These are phyloP conservation scores for Hipparchia semele DNA, from an alignment of 2,888 invertebrate genomes.

Conservation along the genomic window DNA sequence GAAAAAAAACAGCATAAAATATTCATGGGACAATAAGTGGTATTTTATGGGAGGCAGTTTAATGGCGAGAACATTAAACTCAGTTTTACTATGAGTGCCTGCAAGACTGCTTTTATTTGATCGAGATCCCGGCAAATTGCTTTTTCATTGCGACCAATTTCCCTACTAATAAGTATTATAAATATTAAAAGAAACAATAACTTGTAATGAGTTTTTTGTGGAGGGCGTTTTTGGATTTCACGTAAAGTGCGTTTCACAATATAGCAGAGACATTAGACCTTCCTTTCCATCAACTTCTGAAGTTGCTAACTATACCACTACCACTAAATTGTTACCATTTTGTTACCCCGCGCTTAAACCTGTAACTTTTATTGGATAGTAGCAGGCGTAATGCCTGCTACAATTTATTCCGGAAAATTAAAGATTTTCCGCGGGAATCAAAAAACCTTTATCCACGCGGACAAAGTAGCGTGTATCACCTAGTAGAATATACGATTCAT, in stretches of 20 bases:
- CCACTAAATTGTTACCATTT: no score
- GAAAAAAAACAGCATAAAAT: slow-evolving; percentile 49
- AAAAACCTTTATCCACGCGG: no score
- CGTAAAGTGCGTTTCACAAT: neutral
- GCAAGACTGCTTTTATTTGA: slow-evolving; percentile 38
- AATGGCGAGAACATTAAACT: slow-evolving; percentile 58
- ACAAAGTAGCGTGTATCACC: no score
- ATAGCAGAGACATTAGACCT: neutral
- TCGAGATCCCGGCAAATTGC: slow-evolving; percentile 54
- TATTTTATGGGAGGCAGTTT: slow-evolving; percentile 58
- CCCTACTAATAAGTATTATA: slow-evolving; percentile 51
- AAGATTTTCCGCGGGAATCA: neutral
- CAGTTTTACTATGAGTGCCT: slow-evolving; percentile 45
- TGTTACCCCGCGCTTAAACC: no score
- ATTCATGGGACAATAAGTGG: slow-evolving; percentile 61
- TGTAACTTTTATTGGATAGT: no score
- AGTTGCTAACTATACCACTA: no score
- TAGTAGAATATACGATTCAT: neutral
- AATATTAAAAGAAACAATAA: slow-evolving; percentile 52
- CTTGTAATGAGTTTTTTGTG: slow-evolving; percentile 1
- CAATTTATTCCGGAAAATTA: no score
- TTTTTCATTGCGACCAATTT: slow-evolving; percentile 69
- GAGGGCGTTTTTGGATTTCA: neutral
- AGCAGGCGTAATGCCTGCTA: no score
- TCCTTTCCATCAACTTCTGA: no score